A percentile compares a stretch with the other conserved stretches of the same genome.
These are phyloP conservation scores for Abrostola triplasia DNA, from an alignment of 2,888 invertebrate genomes.

Conservation along the genomic window DNA sequence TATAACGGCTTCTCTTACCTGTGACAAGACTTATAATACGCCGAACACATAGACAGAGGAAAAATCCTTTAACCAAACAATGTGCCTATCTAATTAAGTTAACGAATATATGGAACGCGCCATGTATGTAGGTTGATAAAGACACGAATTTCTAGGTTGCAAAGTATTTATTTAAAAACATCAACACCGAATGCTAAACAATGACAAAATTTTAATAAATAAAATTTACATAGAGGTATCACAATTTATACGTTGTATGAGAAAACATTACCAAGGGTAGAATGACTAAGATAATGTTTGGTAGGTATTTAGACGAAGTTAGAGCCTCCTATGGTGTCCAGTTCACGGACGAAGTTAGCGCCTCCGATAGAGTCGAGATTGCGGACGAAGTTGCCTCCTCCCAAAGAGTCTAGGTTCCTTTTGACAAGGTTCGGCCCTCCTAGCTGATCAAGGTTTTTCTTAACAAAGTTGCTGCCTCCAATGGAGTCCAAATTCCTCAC, in stretches of 20 bases:
- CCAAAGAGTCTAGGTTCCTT: constrained; percentile 79
- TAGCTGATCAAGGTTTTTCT: constrained; percentile 79
- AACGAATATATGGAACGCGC: too few relatives aligned
- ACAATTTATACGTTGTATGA: constrained; percentile 68
- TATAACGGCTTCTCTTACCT: constrained; percentile 46
- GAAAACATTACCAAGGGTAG: constrained; percentile 46
- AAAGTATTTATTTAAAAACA: constrained; percentile 68
- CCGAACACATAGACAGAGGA: neutral
- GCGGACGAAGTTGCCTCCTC: constrained; percentile 81
- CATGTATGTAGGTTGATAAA: constrained; percentile 5
- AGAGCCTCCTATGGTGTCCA: constrained; percentile 77
- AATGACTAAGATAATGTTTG: constrained; percentile 41
- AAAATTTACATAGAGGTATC: constrained; percentile 65
- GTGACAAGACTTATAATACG: constrained; percentile 4
- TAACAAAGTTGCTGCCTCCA: constrained; percentile 80
- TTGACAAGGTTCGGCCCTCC: constrained; percentile 82
- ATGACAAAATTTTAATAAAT: constrained; percentile 60
- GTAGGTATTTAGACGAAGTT: constrained; percentile 72
- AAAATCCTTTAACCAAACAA: too few relatives aligned
- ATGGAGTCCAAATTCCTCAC: constrained; percentile 78
- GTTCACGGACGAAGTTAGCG: constrained; percentile 81
- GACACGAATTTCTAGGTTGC: constrained; percentile 53
- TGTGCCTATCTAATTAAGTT: too few relatives aligned
- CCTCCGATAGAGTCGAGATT: constrained; percentile 85
- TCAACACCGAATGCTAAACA: constrained; percentile 60